Conservation (phyloP, 2,113 vertebrate genomes). For the Sigmodon hispidus region DNA sequence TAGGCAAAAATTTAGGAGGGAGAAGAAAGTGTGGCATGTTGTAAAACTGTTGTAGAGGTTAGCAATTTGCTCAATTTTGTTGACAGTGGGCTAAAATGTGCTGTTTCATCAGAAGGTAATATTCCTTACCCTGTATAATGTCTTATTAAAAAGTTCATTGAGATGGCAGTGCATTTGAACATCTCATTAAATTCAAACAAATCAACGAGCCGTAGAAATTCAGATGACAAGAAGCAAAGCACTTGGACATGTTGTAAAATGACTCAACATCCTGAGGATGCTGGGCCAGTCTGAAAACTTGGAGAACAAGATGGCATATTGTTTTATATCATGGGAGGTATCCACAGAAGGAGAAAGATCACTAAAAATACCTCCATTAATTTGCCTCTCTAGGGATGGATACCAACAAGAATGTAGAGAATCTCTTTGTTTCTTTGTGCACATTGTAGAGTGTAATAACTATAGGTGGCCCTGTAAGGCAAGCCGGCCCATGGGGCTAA, state of each 20-base stretch:
- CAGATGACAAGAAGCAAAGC: neutral
- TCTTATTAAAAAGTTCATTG: neutral
- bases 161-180: slow-evolving; percentile 14
- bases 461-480: neutral
- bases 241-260: neutral
- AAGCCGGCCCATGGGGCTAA: neutral
- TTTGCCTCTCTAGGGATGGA: neutral
- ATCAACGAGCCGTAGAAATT: neutral
- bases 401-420: neutral
- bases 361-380: neutral
- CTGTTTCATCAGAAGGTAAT: slow-evolving; percentile 45
- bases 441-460: neutral
- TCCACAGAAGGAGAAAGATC: neutral
- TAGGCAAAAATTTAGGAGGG: slow-evolving; percentile 47
- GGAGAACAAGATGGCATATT: neutral
- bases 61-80: slow-evolving; percentile 67
- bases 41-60: slow-evolving; percentile 63
- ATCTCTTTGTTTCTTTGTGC: neutral
- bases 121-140: neutral
- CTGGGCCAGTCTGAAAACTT: neutral
- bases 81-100: slow-evolving; percentile 34
- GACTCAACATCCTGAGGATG: neutral
- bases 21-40: slow-evolving; percentile 47
- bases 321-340: neutral
- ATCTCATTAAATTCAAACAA: neutral